These are phyloP conservation scores for Passer domesticus DNA, from an alignment of 2,113 vertebrate species.

Conservation along the genomic window DNA sequence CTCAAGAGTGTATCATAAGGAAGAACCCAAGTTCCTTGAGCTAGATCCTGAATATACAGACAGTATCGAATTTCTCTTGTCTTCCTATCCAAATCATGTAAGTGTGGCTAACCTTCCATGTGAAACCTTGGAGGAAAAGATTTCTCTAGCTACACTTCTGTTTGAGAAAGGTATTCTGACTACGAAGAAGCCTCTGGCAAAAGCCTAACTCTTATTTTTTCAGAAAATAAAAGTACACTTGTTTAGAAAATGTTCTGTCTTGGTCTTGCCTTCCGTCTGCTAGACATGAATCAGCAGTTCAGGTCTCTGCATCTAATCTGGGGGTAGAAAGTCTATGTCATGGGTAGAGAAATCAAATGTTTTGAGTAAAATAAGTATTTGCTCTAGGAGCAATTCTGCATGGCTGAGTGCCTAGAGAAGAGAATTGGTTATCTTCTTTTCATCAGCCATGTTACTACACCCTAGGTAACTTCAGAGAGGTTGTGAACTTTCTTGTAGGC, in stretches of 20 bases:
- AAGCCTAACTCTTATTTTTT: neutral
- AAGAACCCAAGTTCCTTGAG: slow-evolving; percentile 88
- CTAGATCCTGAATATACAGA: slow-evolving; percentile 86
- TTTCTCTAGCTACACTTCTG: slow-evolving; percentile 74
- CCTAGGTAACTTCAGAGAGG: neutral
- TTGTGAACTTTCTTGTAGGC: neutral
- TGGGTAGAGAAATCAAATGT: neutral
- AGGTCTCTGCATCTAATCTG: neutral
- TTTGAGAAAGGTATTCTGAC: slow-evolving; percentile 81
- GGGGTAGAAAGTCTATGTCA: neutral
- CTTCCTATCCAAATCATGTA: slow-evolving; percentile 87
- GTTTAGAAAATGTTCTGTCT: neutral
- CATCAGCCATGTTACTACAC: neutral
- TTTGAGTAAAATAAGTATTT: neutral
- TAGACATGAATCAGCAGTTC: neutral
- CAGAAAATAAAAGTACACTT: slow-evolving; percentile 24
- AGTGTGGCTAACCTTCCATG: slow-evolving; percentile 84
- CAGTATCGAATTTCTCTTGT: slow-evolving; percentile 87
- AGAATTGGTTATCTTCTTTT: neutral
- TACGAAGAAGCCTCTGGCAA: slow-evolving; percentile 71
- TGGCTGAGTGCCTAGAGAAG: neutral
- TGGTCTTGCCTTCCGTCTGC: neutral
- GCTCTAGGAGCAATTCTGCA: neutral
- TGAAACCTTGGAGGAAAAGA: slow-evolving; percentile 79
- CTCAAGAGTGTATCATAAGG: slow-evolving; percentile 93